A percentile compares a stretch with the other conserved stretches of the same genome.
phyloP scores from a whole-genome alignment of 37 sponge, comb jelly and placozoan species.

The Ephydatia muelleri region DNA sequence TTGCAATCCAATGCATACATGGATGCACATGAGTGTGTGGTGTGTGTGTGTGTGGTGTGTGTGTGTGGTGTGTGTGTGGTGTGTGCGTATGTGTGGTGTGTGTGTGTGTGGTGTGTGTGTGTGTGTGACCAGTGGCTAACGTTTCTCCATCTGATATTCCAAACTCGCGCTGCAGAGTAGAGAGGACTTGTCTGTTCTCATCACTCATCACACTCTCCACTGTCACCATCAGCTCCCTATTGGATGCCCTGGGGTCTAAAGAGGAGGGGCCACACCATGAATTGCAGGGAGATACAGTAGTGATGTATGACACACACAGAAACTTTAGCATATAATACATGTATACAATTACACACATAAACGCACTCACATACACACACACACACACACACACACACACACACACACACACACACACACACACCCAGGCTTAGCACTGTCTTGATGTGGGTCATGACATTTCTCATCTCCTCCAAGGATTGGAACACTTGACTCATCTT shows the following conservation, averaged over 20 bases:
- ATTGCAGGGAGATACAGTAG: too few relatives aligned
- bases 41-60: too few relatives aligned
- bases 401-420: background rate
- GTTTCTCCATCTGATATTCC: constrained; percentile 2
- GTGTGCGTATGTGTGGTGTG: too few relatives aligned
- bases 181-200: constrained; percentile 10
- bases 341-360: too few relatives aligned
- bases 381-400: too few relatives aligned
- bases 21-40: too few relatives aligned
- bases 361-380: too few relatives aligned
- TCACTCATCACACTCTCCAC: constrained; percentile 8
- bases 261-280: background rate
- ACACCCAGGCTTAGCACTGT: constrained; percentile 14
- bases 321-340: too few relatives aligned
- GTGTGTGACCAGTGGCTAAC: background rate
- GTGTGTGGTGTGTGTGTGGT: too few relatives aligned
- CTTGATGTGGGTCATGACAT: constrained; percentile 17
- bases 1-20: too few relatives aligned
- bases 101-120: too few relatives aligned
- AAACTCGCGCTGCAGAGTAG: constrained; percentile 8
- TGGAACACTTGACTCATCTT: constrained; percentile 45
- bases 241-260: constrained; percentile 9
- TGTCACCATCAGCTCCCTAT: background rate
- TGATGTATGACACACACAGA: too few relatives aligned
- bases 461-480: constrained; percentile 11